Base-by-base conservation (phyloP, 2,888 invertebrate genomes). In the Tinea trinotella region DNA sequence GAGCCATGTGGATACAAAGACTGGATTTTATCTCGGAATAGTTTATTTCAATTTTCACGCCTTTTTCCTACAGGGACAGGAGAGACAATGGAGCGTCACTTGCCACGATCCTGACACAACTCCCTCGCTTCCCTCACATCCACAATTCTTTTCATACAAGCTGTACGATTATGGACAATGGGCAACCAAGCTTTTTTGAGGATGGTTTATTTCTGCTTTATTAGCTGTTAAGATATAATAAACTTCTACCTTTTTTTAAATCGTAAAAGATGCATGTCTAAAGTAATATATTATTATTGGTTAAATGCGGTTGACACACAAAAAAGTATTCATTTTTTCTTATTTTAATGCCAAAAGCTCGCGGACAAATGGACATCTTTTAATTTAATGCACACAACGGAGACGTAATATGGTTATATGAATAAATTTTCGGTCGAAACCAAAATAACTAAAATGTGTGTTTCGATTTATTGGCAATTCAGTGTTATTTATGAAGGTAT, bases 401-500 rank as follows among this genome's bases (percentile, higher is more conserved):
- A n/a, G 40, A 40, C 40, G 13, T 40, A n/a, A n/a, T 35, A 35
- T 35, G 12, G 13, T 40, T 13, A 46, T 19, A 19, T 46, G 46
- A 12, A 46, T 46, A 46, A 46, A 46, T 19, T 46, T 46, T 46
- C n/a, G n/a, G 46, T 46, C 15, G 46, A 15, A 46, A 9, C 13
- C 17, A 19, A 46, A 46, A 46, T 36, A 36, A 46, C 18, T 17
- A 19, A 46, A 18, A 19, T 12, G 30, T 40, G 40, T 12, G 2
- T 46, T 46, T 46, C 13, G 50, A 50, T 50, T 50, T 50, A 50
- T 50, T 50, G 24, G 24, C 50, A 24, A 50, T 12, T 50, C 13
- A 7, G 7, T 20, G 22, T 50, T 9, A 50, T 50, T 50, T 50
- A 50, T 24, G 50, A 18, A 9, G 24, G 24, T 50, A 48, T 20